A percentile compares a stretch with the other conserved stretches of the same genome.
phyloP scores from a whole-genome alignment of 2,888 invertebrate species.

The Agrilus cyanescens region DNA sequence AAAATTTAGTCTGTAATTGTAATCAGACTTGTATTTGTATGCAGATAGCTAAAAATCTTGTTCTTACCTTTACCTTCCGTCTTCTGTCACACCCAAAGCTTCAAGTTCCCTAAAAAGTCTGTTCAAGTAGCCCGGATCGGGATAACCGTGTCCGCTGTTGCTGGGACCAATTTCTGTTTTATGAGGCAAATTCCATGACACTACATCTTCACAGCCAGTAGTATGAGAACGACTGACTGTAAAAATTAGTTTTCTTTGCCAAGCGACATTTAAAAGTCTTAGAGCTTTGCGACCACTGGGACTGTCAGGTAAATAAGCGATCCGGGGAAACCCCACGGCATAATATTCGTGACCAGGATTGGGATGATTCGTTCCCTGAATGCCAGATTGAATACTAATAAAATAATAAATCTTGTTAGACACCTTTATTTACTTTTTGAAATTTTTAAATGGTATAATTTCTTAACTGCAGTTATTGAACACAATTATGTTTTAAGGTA shows the following conservation, averaged over 20 bases:
- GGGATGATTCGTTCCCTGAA: slow-evolving; percentile 70
- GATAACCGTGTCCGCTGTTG: slow-evolving; percentile 51
- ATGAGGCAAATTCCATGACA: slow-evolving; percentile 87
- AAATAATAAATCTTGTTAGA: slow-evolving; percentile 5
- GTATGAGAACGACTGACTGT: slow-evolving; percentile 79
- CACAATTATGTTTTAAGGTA: not conserved
- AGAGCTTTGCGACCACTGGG: slow-evolving; percentile 68
- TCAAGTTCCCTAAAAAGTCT: slow-evolving; percentile 48
- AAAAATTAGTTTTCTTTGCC: slow-evolving; percentile 74
- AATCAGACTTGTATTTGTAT: slow-evolving; percentile 9
- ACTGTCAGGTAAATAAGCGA: slow-evolving; percentile 74
- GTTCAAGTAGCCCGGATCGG: slow-evolving; percentile 65
- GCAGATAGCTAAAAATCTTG: slow-evolving; percentile 20
- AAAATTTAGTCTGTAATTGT: too few relatives aligned
- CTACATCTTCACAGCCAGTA: slow-evolving; percentile 82
- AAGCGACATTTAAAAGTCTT: slow-evolving; percentile 64
- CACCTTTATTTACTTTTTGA: slow-evolving; percentile 4
- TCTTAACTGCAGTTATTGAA: not conserved
- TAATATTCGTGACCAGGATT: slow-evolving; percentile 76
- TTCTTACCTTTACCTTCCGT: slow-evolving; percentile 16
- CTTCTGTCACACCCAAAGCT: slow-evolving; percentile 44
- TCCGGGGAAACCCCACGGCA: slow-evolving; percentile 76
- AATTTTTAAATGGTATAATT: not conserved
- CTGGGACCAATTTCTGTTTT: slow-evolving; percentile 61
- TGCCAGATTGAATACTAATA: slow-evolving; percentile 72